Percentiles rank a stretch among this genome's conserved stretches.
Conservation (phyloP, 2,113 vertebrate genomes). For the Otolemur garnettii region DNA sequence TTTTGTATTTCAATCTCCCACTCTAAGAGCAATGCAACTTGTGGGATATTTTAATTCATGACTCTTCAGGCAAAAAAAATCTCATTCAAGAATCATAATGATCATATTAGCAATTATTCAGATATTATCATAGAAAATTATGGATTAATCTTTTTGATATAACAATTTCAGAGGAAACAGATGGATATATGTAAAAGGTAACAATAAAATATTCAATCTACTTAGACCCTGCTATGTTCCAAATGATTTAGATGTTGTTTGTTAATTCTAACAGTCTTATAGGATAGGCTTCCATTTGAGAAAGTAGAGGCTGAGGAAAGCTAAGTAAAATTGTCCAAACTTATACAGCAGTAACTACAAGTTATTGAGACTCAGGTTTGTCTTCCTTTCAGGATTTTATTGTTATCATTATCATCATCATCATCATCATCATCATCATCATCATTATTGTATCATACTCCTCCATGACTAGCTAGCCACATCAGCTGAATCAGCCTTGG, state of each 20-base stretch:
- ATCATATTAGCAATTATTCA: neutral
- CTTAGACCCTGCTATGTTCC: too few relatives aligned
- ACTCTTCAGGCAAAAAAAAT: neutral
- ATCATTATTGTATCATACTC: neutral
- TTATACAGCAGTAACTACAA: neutral
- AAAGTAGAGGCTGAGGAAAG: neutral
- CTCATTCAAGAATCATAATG: neutral
- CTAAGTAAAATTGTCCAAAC: neutral
- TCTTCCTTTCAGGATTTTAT: neutral
- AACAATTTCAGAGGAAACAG: neutral
- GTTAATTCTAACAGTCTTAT: neutral
- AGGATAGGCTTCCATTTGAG: neutral
- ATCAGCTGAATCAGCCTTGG: neutral
- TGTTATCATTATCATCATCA: too few relatives aligned
- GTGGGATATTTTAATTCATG: constrained; percentile 26
- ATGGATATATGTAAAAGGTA: neutral
- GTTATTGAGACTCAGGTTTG: neutral
- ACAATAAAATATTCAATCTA: neutral
- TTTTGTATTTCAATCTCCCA: neutral
- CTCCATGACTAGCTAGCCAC: neutral
- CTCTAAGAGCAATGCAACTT: neutral
- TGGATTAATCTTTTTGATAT: neutral
- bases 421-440: too few relatives aligned
- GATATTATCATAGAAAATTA: neutral
- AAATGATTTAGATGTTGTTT: neutral